Evolutionary conservation across 2,888 invertebrate species (phyloP), one percentile per base, ranked within the genome.

Genomic region (Metacarcinus magister): DNA sequence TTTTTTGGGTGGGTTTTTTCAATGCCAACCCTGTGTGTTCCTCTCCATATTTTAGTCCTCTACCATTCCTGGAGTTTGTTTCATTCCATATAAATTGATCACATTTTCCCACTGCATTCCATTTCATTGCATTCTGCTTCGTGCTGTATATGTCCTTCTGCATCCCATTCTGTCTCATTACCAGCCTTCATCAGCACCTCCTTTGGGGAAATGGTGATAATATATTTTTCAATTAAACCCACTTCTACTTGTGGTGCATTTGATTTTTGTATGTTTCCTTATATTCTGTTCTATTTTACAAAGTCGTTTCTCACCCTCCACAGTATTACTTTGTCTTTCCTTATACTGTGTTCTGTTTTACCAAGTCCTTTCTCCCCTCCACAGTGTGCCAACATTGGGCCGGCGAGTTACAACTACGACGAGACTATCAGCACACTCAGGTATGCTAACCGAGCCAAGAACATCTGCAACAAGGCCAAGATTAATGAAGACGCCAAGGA

Each of bases 401-500:
- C 99, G 5, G 99, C 99, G 0, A 99, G 99, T 97, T 98, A 98
- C 97, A 99, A 99, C 98, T 99, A 99, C 97, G 99, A 99, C 97
- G 99, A 99, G 97, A 99, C 99, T 0, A 98, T 99, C 97, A 99
- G 99, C 97, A 99, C 99, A 0, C 98, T 99, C 96, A 98, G 99
- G 0, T 99, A 99, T 98, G 99, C 99, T 0, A 99, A 99, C 98
- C 98, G 99, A 95, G 99, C 99, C 19, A 99, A 99, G 98, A 99
- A 99, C 97, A 99, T 99, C 97, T 99, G 99, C 97, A 99, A 99
- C 98, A 98, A 98, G 97, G 99, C 99, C 96, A 98, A 99, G 97
- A 98, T 99, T 97, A 99, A 99, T 98, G 99, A 99, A 97, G 99
- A 99, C 97, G 99, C 99, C 0, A 99, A 99, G 97, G 99, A 99